phyloP scores from a whole-genome alignment of 2,113 vertebrate genomes.

The Oryzias celebensis region DNA sequence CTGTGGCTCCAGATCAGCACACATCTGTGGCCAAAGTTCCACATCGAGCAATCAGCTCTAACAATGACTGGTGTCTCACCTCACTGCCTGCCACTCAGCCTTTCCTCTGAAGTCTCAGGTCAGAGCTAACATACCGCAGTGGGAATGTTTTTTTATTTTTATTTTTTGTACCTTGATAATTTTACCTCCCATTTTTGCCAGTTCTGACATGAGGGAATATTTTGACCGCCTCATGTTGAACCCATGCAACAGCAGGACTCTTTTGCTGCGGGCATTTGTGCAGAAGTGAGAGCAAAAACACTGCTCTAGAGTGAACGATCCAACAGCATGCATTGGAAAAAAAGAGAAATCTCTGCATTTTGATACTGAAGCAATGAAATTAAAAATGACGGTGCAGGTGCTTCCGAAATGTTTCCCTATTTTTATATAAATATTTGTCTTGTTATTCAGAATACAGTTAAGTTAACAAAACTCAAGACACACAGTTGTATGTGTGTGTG shows the following conservation, averaged over 20 bases:
- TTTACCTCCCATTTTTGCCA: constrained; percentile 29
- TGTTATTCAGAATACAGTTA: neutral
- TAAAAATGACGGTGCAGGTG: neutral
- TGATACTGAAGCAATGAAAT: constrained; percentile 5
- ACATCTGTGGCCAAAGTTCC: constrained; percentile 18
- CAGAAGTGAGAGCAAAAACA: neutral
- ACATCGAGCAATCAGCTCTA: constrained; percentile 28
- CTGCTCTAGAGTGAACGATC: neutral
- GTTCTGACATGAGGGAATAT: constrained; percentile 19
- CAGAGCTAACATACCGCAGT: constrained; percentile 6
- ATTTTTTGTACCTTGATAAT: constrained; percentile 4
- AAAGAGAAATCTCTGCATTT: constrained; percentile 7
- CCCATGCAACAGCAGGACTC: constrained; percentile 7
- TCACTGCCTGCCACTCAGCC: constrained; percentile 51
- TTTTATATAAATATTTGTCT: constrained; percentile 4
- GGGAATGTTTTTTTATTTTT: constrained; percentile 7
- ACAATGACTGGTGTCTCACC: constrained; percentile 47
- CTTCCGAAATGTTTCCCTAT: neutral
- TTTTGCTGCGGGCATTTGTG: constrained; percentile 10
- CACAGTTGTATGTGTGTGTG: neutral
- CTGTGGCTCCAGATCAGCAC: constrained; percentile 20
- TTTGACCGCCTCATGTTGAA: constrained; percentile 24
- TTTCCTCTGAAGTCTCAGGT: constrained; percentile 37
- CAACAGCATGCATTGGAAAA: neutral
- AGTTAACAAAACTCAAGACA: neutral